Base-by-base conservation (phyloP, 2,797 vertebrate genomes). In the Hyperoplus lanceolatus region DNA sequence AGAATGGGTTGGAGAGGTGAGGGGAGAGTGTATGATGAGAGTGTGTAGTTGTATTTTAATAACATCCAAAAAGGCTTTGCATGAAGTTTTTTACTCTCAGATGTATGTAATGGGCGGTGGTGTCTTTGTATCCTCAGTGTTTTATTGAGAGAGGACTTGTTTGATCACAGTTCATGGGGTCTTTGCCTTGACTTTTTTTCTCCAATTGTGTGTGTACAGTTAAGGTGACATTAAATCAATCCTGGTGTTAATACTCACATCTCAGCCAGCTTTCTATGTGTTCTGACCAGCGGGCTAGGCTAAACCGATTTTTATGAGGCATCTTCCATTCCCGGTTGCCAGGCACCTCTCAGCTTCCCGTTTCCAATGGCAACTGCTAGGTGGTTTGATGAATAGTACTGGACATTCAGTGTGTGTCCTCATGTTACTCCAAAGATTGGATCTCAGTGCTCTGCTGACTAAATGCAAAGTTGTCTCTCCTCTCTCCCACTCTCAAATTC, bases 311-410 rank as follows among this genome's bases (percentile, higher is more conserved):
- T 92, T 90, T 76, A 88, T 87, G 81, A 92, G 86, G 85, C 89
- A 92, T 93, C 91, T 88, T 91, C 85, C 77, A 87, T 89, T 82
- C 29, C 85, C 63, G 61, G 93, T 94, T 95, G 93, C 94, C 92
- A 94, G 90, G 93, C 93, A 89, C 87, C 91, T 94, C 91, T 92
- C 90, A 91, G 94, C 92, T 94, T 94, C 91, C 90, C 87, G 93
- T 95, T 93, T 92, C 93, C 94, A 94, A 92, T 93, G 81, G 94
- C 93, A 94, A 95, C 93, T 88, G 93, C 92, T 91, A 86, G 87
- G 87, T 90, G 91, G 88, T 92, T 93, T 94, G 91, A 93, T 93
- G 87, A 93, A 93, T 90, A 89, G 92, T 82, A 83, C 84, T 91
- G 92, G 93, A 94, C 93, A 90, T 88, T 87, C 90, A 89, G 70